Base-by-base conservation (phyloP, 2,888 invertebrate species). In the Parnassius orleans region DNA sequence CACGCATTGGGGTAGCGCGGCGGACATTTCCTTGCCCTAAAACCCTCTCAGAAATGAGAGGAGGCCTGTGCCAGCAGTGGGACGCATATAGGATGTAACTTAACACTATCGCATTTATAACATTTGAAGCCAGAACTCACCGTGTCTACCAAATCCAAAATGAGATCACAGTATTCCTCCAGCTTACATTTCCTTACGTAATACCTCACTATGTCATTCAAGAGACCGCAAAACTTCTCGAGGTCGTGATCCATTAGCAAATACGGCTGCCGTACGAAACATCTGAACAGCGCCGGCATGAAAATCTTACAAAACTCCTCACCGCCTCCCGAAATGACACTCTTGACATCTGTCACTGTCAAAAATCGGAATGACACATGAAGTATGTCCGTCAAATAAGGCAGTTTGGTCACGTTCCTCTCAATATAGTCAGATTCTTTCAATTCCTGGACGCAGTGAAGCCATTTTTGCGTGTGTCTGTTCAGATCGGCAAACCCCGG, bases 121-220 rank as follows among this genome's bases (percentile, higher is more conserved):
- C 19, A 33, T 33, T 7, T 7, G 33, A 24, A 42, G 3, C n/a
- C 47, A 60, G 19, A 53, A 70, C 76, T 73, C 67, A 87, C 86
- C 73, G 69, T 53, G 50, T 83, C 72, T 5, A 84, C 70, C 2
- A 83, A 55, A 5, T 76, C 75, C 61, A 82, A 41, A 0, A 83
- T 50, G 48, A 56, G 61, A 1, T 68, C 63, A 55, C 69, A 55
- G 19, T 72, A 53, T 0, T 71, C 67, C 1, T 73, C 78, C 0
- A 65, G 65, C 52, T 68, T 72, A 12, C 64, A 72, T 55, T 62
- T 74, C 65, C 70, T 76, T 1, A 71, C 68, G 43, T 66, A 70
- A 66, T 62, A 71, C 41, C 74, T 77, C 3, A 84, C 69, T 0
- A 81, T 41, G 12, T 79, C 74, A 9, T 75, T 70, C 10, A 85